Evolutionary conservation across 2,113 vertebrate species (phyloP), one percentile per base, ranked within the genome.

Genomic region (Lagopus leucura): DNA sequence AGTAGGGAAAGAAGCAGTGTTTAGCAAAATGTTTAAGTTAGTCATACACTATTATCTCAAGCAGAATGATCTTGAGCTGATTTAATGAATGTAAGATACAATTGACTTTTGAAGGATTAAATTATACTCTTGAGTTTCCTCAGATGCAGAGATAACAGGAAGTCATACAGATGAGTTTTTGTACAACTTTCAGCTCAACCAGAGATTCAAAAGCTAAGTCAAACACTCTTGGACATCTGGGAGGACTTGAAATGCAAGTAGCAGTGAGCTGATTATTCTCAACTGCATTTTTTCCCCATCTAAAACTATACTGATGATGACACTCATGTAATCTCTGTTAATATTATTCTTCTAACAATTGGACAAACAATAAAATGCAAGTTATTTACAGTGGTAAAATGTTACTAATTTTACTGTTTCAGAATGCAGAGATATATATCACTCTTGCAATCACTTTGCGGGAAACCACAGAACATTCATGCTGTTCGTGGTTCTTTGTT

Each of bases 51-150:
- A 13, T 67, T 86, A 69, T 70, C 71, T 88, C 58, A 85, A 63
- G 42, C 13, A 74, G 71, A 89, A 79, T 34, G 16, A 74, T 92
- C 78, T 89, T 3, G 1, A 85, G 32, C 12, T 75, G 82, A 6
- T 89, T 92, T 96, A 92, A 80, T 92, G 75, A 86, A 52, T 16
- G 28, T 30, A 86, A 74, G 47, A 86, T 86, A 86, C 55, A 91
- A 93, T 14, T 80, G 87, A 94, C 82, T 93, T 95, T 91, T 82
- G 92, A 91, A 83, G 60, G 50, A 92, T 95, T 88, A 85, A 91
- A 91, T 82, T 83, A 91, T 89, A 72, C 78, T 89, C 94, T 52
- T 88, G 85, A 91, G 85, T 67, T 32, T 74, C 13, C 72, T 93
- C 55, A 58, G 48, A 76, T 34, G 21, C 30, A 82, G 8, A 79